These are phyloP conservation scores for Standfussiana lucernea DNA, from an alignment of 2,888 invertebrate genomes.

Conservation along the genomic window DNA sequence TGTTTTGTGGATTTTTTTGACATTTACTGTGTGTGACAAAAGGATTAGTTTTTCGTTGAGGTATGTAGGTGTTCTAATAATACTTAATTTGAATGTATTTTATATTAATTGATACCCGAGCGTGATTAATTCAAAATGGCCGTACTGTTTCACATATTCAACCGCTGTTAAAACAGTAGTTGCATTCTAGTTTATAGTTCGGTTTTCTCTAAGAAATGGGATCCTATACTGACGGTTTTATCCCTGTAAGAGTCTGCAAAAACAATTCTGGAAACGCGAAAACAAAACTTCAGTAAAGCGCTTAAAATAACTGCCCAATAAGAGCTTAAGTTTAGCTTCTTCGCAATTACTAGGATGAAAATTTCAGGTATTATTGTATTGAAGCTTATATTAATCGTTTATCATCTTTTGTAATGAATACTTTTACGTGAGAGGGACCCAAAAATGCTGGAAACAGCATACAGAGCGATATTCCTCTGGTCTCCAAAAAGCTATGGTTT, in stretches of 20 bases:
- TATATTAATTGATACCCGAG: slow-evolving; percentile 3
- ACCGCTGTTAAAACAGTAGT: not conserved
- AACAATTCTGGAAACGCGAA: not conserved
- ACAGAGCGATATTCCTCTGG: not conserved
- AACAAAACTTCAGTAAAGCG: not conserved
- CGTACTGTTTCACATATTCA: not conserved
- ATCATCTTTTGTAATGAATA: not conserved
- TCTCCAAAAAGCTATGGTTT: not conserved
- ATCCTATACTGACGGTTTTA: not conserved
- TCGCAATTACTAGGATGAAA: not conserved
- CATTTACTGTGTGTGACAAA: slow-evolving; percentile 48
- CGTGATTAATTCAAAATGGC: slow-evolving; percentile 47
- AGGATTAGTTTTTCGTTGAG: slow-evolving; percentile 63
- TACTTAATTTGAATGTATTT: slow-evolving; percentile 37
- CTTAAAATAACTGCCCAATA: not conserved
- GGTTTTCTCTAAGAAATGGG: not conserved
- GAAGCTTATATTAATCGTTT: not conserved
- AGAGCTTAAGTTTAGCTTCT: not conserved
- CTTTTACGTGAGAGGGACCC: too few relatives aligned
- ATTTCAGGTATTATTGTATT: not conserved
- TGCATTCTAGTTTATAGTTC: not conserved
- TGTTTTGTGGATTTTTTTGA: slow-evolving; percentile 75
- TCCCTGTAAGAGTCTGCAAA: too few relatives aligned
- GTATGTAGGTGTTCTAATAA: slow-evolving; percentile 53
- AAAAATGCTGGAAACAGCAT: not conserved